Evolutionary conservation across 1,140 invertebrate species (phyloP), one percentile per base, ranked within the genome.

Genomic region (Cyclina sinensis): DNA sequence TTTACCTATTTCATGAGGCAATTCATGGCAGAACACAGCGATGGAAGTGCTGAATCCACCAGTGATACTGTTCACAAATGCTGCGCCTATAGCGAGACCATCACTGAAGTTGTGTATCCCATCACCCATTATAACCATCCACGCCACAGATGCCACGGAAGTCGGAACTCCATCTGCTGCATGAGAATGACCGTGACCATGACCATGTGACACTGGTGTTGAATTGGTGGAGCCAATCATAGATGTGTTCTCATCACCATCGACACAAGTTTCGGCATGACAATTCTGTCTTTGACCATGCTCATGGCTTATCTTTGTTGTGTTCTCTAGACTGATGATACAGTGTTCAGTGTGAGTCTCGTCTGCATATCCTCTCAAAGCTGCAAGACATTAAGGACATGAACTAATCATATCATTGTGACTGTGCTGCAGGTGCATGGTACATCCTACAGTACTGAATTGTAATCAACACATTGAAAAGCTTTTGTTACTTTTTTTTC

Each of bases 51-150:
- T 97, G 65, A 97, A 94, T 21, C 97, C 97, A 16, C 96, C 96
- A 5, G 97, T 92, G 48, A 97, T 95, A 73, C 95, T 96, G 79
- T 97, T 95, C 43, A 96, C 96, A 93, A 97, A 97, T 32, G 97
- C 97, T n/a, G 97, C 97, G 11, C 97, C 97, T 88, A 97, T 97
- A 12, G 97, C 97, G 9, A 97, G 93, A 7, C 97, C 97, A 94
- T 97, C 97, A 65, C 97, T 97, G 90, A 97, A 97, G 92, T 97
- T 97, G 92, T 97, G 97, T 43, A 97, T 94, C 0, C 96, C 97
- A 95, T 97, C 97, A 2, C 97, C 97, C 93, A 97, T 97, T 78
- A 97, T 97, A 54, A 97, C 97, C 97, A 97, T 97, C 97, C 97
- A 97, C 1, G 97, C 97, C 24, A 97, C 97, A 0, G 94, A 92